A percentile compares a stretch with the other conserved stretches of the same genome.
Conservation (phyloP, 2,797 vertebrate genomes). For the Muraenolepis orangiensis region DNA sequence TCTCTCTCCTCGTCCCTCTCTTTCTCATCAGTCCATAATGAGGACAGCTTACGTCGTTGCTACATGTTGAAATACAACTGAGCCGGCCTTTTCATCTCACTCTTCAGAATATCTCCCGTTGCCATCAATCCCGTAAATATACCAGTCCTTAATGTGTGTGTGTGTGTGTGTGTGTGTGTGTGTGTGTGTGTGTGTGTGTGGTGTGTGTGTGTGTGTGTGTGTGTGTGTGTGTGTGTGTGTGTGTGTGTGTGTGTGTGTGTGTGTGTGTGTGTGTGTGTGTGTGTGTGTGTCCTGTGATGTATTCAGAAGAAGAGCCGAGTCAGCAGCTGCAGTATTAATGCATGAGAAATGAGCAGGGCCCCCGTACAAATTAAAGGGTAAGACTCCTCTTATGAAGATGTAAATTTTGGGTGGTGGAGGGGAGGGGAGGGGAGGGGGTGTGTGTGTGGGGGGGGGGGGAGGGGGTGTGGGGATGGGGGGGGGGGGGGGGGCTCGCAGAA, state of each 20-base stretch:
- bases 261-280: too few species aligned
- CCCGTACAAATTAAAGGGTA: slow-evolving; percentile 78
- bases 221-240: too few species aligned
- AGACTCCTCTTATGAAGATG: slow-evolving; percentile 78
- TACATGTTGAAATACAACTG: slow-evolving; percentile 59
- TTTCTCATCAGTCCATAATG: slow-evolving; percentile 43
- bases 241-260: too few species aligned
- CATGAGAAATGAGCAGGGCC: slow-evolving; percentile 77
- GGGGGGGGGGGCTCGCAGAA: slow-evolving; percentile 63
- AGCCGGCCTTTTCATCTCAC: slow-evolving; percentile 66
- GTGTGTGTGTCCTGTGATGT: slow-evolving; percentile 76
- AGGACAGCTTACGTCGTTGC: slow-evolving; percentile 59
- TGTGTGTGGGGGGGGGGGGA: slow-evolving; percentile 48
- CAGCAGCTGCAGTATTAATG: slow-evolving; percentile 79
- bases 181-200: slow-evolving; percentile 77
- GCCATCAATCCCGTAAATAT: slow-evolving; percentile 78
- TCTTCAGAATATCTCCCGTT: slow-evolving; percentile 68
- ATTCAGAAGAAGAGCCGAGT: slow-evolving; percentile 75
- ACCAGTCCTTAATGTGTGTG: slow-evolving; percentile 76
- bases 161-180: slow-evolving; percentile 76
- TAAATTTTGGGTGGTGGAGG: slow-evolving; percentile 70
- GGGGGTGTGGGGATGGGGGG: too few species aligned
- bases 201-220: too few species aligned
- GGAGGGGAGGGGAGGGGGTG: too few species aligned
- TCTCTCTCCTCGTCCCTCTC: background rate